phyloP scores from a whole-genome alignment of 2,797 vertebrate species.

The Micropoecilia bifurca region DNA sequence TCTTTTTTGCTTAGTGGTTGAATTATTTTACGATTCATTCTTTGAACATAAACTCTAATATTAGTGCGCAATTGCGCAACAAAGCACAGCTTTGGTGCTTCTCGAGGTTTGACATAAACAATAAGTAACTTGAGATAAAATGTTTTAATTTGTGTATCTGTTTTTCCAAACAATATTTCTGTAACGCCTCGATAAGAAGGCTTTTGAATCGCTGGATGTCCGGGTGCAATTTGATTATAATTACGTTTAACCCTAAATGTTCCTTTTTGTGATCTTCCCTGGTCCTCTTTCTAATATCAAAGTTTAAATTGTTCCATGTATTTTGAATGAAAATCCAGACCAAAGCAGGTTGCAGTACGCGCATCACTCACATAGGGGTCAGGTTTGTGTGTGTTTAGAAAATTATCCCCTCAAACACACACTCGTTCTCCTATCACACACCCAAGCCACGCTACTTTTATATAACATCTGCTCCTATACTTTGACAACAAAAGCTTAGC shows the following conservation, averaged over 20 bases:
- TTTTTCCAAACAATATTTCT: not conserved
- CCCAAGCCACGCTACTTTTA: slow-evolving; percentile 84
- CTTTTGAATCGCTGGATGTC: not conserved
- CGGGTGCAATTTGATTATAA: no score
- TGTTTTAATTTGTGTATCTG: not conserved
- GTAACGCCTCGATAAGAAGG: not conserved
- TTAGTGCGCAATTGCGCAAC: slow-evolving; percentile 56
- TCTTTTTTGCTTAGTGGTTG: not conserved
- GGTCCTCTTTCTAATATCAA: not conserved
- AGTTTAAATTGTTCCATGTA: not conserved
- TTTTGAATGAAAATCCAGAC: not conserved
- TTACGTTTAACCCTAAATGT: not conserved
- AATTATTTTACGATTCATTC: not conserved
- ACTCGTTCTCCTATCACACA: slow-evolving; percentile 65
- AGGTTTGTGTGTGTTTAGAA: slow-evolving; percentile 45
- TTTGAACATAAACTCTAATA: not conserved
- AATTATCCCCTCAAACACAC: slow-evolving; percentile 31
- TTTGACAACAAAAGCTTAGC: slow-evolving; percentile 78
- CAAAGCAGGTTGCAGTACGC: slow-evolving; percentile 45
- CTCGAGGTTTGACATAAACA: not conserved
- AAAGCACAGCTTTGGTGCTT: not conserved
- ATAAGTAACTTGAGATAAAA: not conserved
- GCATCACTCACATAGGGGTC: slow-evolving; percentile 44
- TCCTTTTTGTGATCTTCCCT: no score
- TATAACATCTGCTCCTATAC: slow-evolving; percentile 79